Conservation (phyloP, 2,113 vertebrate genomes). For the Corydoras maculifer region DNA sequence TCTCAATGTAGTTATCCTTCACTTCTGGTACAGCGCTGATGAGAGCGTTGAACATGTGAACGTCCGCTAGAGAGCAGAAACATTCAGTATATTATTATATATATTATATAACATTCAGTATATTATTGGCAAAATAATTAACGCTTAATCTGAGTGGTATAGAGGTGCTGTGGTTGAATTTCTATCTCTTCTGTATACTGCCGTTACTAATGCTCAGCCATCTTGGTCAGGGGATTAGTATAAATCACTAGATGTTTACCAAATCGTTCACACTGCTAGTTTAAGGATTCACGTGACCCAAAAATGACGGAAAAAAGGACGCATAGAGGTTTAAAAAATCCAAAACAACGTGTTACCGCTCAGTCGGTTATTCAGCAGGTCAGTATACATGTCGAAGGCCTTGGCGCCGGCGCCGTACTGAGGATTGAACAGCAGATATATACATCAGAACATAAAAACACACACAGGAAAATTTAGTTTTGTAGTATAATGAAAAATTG, state of each 20-base stretch:
- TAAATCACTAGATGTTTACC: no score
- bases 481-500: no score
- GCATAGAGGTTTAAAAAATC: neutral
- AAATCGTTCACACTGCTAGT: neutral
- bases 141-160: no score
- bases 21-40: constrained; percentile 63
- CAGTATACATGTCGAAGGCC: constrained; percentile 75
- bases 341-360: constrained; percentile 65
- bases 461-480: no score
- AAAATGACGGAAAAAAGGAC: neutral
- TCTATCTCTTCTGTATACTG: no score
- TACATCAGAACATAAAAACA: no score
- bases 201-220: no score
- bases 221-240: no score
- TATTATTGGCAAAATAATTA: no score
- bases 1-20: constrained; percentile 61
- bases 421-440: neutral
- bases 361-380: constrained; percentile 78
- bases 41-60: constrained; percentile 80
- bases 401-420: constrained; percentile 72
- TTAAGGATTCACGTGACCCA: no score
- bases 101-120: neutral
- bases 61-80: constrained; percentile 66
- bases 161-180: no score
- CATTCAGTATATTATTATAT: neutral